Base-by-base conservation (phyloP, 2,797 vertebrate species). In the Crotalus adamanteus region DNA sequence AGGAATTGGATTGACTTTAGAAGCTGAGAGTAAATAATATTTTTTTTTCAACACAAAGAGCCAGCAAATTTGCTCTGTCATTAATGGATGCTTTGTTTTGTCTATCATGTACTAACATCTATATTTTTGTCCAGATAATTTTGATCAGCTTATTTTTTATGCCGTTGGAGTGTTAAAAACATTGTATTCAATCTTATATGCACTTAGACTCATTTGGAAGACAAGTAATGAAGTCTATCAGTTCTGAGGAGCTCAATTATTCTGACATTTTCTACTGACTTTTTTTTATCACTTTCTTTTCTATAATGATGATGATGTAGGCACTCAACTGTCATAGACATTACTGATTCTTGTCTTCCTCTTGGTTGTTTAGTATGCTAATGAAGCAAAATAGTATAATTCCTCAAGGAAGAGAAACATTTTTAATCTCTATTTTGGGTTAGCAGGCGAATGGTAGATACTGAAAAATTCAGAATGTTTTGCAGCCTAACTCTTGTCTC, bases 201-300 rank as follows among this genome's bases (percentile, higher is more conserved):
- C 4, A 69, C 86, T 93, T 47, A 78, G 69, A 28, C 13, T 1
- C 1, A 0, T 7, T 93, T 87, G 86, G 13, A 0, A 61, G 90
- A 91, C 92, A 92, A 55, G 0, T 1, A 37, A 0, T 31, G 51
- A 59, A 0, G 28, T 86, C 53, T n/a, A 59, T 3, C 90, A 0
- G 0, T 28, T 89, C 89, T 9, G 90, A 26, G 4, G 1, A 61
- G 1, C 90, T 37, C 37, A 88, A 37, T 88, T 90, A 90, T 92
- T 91, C 11, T 93, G 86, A 92, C 0, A 1, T 91, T 92, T 93
- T 93, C 90, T 60, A 86, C 92, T 92, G 3, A 94, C 4, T 53
- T 47, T 63, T 1, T 90, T 93, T 20, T 55, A 55, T n/a, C 0
- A 56, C 85, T 92, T 88, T 0, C 0, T 47, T 94, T 93, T 85